These are phyloP conservation scores for Radopholus similis DNA, from an alignment of 1,140 invertebrate species.

Conservation along the genomic window DNA sequence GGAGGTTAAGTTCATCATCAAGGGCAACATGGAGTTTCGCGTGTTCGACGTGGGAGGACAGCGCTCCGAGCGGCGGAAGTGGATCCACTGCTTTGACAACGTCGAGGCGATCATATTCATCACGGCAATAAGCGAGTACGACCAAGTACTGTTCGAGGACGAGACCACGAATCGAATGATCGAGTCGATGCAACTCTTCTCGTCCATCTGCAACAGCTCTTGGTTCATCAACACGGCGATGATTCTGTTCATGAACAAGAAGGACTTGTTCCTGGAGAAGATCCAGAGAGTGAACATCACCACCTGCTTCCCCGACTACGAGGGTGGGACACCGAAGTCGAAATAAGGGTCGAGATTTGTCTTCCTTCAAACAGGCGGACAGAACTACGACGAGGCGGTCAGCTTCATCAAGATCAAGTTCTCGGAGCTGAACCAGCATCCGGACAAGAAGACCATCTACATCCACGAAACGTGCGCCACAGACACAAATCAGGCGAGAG, in stretches of 20 bases:
- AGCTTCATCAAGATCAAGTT: conserved; percentile 59
- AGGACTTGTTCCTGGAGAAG: conserved; percentile 47
- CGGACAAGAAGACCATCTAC: conserved; percentile 58
- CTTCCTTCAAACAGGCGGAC: conserved; percentile 36
- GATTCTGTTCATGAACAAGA: conserved; percentile 42
- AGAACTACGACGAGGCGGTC: conserved; percentile 59
- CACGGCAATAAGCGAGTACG: conserved; percentile 62
- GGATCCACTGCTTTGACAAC: conserved; percentile 62
- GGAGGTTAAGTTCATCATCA: conserved; percentile 42
- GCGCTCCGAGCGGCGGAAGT: conserved; percentile 61
- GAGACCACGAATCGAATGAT: conserved; percentile 58
- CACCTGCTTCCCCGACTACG: conserved; percentile 49
- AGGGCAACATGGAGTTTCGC: conserved; percentile 64
- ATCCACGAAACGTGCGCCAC: conserved; percentile 61
- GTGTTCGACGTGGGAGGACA: conserved; percentile 86
- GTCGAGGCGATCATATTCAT: conserved; percentile 63
- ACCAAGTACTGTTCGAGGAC: conserved; percentile 62
- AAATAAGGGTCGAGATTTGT: conserved; percentile 1
- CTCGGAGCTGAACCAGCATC: conserved; percentile 55
- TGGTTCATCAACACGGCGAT: conserved; percentile 58
- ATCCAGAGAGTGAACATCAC: conserved; percentile 50
- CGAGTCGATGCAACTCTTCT: conserved; percentile 57
- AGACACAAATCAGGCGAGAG: conserved; percentile 58
- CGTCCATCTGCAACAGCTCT: conserved; percentile 57
- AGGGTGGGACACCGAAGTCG: conserved; percentile 23